A percentile compares a stretch with the other conserved stretches of the same genome.
These are phyloP conservation scores for Cyanoramphus novaezelandiae DNA, from an alignment of 2,113 vertebrate genomes.

Conservation along the genomic window DNA sequence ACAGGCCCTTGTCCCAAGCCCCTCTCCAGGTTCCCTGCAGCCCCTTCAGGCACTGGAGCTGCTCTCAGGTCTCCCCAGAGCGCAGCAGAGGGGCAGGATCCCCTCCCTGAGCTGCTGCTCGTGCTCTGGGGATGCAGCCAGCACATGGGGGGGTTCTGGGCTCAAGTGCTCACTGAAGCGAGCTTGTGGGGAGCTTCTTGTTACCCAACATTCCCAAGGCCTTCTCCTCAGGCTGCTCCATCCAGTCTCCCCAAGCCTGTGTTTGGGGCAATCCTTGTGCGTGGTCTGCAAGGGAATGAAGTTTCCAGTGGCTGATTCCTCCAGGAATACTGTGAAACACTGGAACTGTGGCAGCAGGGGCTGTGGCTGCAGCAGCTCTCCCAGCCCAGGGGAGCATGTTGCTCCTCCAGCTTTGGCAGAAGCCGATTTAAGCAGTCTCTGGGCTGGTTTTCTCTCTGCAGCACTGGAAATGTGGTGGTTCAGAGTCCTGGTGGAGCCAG, in stretches of 20 bases:
- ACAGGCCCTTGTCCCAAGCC: no score
- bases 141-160: not conserved
- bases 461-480: not conserved
- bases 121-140: not conserved
- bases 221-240: not conserved
- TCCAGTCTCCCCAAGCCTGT: not conserved
- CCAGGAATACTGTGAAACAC: not conserved
- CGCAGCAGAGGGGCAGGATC: no score
- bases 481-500: not conserved
- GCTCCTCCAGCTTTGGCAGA: fast-evolving
- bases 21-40: no score
- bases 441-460: not conserved
- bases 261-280: not conserved
- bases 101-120: not conserved
- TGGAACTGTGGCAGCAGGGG: no score
- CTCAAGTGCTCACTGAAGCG: not conserved
- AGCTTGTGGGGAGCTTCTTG: not conserved
- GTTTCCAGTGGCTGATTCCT: not conserved
- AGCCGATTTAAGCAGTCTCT: not conserved
- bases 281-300: not conserved
- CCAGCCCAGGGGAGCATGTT: fast-evolving
- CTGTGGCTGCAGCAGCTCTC: not conserved
- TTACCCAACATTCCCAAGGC: not conserved
- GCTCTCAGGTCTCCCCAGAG: no score
- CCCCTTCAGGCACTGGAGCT: no score